Evolutionary conservation across 2,113 vertebrate genomes (phyloP), one percentile per base, ranked within the genome.

Genomic region (Trinectes maculatus): DNA sequence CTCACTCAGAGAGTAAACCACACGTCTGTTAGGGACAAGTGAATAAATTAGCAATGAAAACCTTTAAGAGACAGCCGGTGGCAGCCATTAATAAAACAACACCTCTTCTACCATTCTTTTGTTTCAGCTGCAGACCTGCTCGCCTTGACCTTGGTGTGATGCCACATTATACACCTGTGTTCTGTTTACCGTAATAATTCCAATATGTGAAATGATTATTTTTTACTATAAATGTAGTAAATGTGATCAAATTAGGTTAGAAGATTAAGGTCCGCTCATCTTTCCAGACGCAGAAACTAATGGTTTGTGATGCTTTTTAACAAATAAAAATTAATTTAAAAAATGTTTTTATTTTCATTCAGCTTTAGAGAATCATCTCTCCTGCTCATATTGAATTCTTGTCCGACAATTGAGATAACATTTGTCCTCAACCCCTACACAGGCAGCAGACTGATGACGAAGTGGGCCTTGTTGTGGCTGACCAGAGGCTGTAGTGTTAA

Each of bases 361-460:
- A 25, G 4, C 22, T 7, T n/a, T 36, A 22, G 9, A 26, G 21
- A 12, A 28, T 28, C 1, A 12, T 34, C 12, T 39, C 6, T 24
- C 15, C 2, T 13, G 10, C 37, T 43, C 10, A 12, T 22, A 33
- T 31, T 33, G 39, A 33, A 15, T 15, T 43, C 6, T 19, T 43
- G 25, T 29, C 15, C 37, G n/a, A 58, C 39, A 19, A 21, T 11
- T 8, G 24, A 16, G 21, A 26, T 19, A 19, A 16, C 34, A 19
- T 10, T 21, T 2, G 2, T 16, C 11, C 7, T 54, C 16, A 24
- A 19, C 51, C 19, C 5, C 13, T 22, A 16, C 18, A 36, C 26
- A 16, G 6, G 34, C 56, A 53, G 16, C 22, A 42, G 22, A 61
- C 34, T 48, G 58, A 66, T 63, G 39, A 54, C 28, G 57, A 63